Evolutionary conservation across 2,113 vertebrate species (phyloP), one percentile per base, ranked within the genome.

Genomic region (Thermophis baileyi): DNA sequence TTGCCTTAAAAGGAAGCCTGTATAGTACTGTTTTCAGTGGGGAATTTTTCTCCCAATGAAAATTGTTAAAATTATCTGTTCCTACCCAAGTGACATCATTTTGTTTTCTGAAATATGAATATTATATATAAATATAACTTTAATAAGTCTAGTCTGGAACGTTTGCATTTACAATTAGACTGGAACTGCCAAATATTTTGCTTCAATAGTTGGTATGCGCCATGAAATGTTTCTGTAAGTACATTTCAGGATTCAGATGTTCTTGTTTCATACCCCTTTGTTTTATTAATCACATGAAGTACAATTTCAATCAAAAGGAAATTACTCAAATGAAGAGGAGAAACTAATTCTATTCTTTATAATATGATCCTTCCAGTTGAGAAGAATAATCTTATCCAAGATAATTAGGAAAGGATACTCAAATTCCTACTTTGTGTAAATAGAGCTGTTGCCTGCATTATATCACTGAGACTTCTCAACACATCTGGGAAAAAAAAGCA

Each of bases 371-470:
- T 96, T 94, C 90, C 95, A 95, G 94, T 94, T 96, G 96, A 93
- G 96, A 95, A 93, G 91, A 49, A 95, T 96, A 96, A 97, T 97
- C 97, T 97, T 87, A 96, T 95, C 57, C 50, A 94, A 96, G 96
- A 97, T 97, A 97, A 92, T 94, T 94, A 94, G 94, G 94, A 94
- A 96, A 96, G 96, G 96, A 95, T 96, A 93, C 95, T 96, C 95
- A 44, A 91, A 96, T 95, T 95, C 96, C 91, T 89, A 0, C 97
- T 96, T 98, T 96, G 93, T 98, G 95, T 98, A 98, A 98, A 97
- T 98, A 96, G 93, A 89, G 96, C 96, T 97, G 97, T 97, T 97
- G 98, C 97, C 97, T 97, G 98, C 97, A 95, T 98, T 97, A 94
- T 98, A 97, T 98, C 98, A 97, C 98, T 94, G 96, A 12, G 93